Conservation (phyloP, 2,113 vertebrate genomes). For the Sialia sialis region DNA sequence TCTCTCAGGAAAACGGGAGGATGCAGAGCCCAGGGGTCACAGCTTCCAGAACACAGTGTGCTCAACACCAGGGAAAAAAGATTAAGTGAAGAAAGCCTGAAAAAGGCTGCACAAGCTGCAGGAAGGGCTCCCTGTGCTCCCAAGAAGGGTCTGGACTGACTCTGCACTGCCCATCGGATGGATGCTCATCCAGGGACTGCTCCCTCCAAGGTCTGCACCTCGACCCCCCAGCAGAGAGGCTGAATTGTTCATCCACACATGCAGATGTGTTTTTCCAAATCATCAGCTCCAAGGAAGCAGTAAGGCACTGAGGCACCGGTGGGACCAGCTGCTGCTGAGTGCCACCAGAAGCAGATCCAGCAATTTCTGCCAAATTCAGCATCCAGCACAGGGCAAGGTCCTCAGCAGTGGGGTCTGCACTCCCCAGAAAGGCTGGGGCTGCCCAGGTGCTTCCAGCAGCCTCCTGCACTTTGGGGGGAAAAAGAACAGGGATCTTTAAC, state of each 20-base stretch:
- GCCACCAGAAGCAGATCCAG: fast-evolving
- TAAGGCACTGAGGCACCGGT: fast-evolving
- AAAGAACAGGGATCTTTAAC: too few relatives aligned
- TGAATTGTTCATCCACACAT: not conserved
- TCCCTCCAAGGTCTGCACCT: fast-evolving
- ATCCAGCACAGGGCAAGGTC: fast-evolving
- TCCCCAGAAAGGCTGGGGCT: not conserved
- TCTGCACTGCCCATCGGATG: fast-evolving
- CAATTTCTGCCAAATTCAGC: not conserved
- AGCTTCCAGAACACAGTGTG: fast-evolving
- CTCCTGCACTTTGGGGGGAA: fast-evolving
- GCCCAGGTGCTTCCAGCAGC: not conserved
- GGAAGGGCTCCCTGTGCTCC: not conserved
- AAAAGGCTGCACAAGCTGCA: fast-evolving
- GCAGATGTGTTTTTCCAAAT: not conserved
- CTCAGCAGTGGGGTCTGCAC: fast-evolving
- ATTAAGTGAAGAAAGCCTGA: fast-evolving
- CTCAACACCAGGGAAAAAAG: not conserved
- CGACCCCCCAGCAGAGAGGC: fast-evolving
- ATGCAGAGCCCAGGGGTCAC: not conserved
- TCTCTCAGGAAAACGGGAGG: not conserved
- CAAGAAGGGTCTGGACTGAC: not conserved
- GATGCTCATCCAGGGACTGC: not conserved
- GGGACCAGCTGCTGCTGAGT: not conserved
- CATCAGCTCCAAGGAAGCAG: not conserved